Evolutionary conservation across 2,113 vertebrate species (phyloP).

Genomic region (Mus musculus): DNA sequence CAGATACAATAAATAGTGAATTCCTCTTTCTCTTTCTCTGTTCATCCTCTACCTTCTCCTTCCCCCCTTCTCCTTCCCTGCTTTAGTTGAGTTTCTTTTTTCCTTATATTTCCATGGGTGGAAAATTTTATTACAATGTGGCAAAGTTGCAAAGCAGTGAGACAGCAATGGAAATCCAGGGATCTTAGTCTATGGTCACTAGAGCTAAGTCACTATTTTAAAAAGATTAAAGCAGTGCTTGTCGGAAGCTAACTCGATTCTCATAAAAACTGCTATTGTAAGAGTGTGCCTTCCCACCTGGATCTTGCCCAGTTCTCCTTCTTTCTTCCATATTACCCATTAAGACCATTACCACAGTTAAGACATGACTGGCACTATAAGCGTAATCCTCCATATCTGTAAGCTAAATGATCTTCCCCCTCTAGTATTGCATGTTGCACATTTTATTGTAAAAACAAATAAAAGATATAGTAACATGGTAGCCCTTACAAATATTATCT

Average conservation of each 20-base stretch:
- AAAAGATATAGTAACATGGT: not conserved
- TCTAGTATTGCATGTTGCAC: accelerated
- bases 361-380: not conserved
- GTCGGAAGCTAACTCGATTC: not conserved
- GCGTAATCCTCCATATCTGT: not conserved
- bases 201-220: not conserved
- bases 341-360: not conserved
- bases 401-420: not conserved
- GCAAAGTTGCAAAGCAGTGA: not conserved
- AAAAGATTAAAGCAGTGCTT: not conserved
- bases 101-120: not conserved
- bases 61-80: not conserved
- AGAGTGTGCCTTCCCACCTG: not conserved
- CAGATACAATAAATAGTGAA: not conserved
- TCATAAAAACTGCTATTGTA: not conserved
- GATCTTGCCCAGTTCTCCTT: not conserved
- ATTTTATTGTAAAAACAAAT: not conserved
- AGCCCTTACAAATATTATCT: not conserved
- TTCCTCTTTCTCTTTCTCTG: not conserved
- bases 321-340: accelerated
- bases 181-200: too few species aligned
- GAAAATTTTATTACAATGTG: not conserved
- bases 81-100: not conserved
- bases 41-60: not conserved
- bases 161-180: not conserved